Base-by-base conservation (phyloP, 2,888 invertebrate genomes). In the Ormyrus nitidulus region DNA sequence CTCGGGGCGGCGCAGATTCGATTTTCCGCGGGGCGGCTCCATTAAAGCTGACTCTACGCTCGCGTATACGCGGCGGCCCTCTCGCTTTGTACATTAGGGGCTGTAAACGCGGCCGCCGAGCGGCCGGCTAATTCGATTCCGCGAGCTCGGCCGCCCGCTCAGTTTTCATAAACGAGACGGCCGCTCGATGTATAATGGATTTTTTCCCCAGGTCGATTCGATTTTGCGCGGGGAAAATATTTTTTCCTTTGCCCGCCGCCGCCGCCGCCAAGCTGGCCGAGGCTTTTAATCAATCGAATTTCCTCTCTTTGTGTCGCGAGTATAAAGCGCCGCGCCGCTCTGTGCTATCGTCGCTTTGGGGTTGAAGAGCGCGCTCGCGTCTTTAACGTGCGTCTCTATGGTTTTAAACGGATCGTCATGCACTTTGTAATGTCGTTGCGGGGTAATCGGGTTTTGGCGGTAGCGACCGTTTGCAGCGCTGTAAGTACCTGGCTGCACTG, bases 121-220 rank as follows among this genome's bases (percentile, higher is more conserved):
- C 53, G n/a, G 5, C n/a, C 19, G 44, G 48, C 56, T 80, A 82
- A 82, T 62, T 74, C 66, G 75, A 82, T 83, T 82, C 59, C 59
- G 19, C 19, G 19, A 19, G 19, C 19, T 19, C 19, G 19, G 51
- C 53, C 34, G 73, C 11, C 68, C 71, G 34, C 59, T 73, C 53
- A 76, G 77, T 81, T 65, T 70, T 69, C 69, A 61, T 56, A 3
- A 34, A 68, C 46, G 0, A 10, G 62, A 5, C 49, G 49, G 13
- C 48, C 19, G 13, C 51, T 0, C 49, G 5, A 6, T 0, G 49
- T 34, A 77, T 58, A 75, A 75, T 61, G 68, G 53, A 10, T 68
- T 68, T 75, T 61, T 61, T 10, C 13, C 13, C 34, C 53, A 5
- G 6, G 65, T 10, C 9, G n/a, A 65, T 59, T 75, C 51, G 46